Evolutionary conservation across 1,140 invertebrate genomes (phyloP).

Genomic region (Tetramorium alpestre): DNA sequence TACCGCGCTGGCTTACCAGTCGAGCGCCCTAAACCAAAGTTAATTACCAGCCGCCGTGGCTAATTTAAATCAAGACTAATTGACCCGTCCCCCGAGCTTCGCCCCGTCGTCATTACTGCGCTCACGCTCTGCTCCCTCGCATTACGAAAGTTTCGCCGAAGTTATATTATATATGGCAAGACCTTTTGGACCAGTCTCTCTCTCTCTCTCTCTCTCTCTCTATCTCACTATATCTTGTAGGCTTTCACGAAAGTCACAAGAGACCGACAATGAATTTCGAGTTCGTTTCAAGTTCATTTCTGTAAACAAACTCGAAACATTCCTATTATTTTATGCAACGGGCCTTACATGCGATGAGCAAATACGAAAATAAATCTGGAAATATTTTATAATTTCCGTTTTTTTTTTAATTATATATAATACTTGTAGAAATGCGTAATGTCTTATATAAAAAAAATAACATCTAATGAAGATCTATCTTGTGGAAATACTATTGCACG

Average conservation of each 20-base stretch:
- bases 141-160: slow-evolving; percentile 80
- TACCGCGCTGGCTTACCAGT: slow-evolving; percentile 69
- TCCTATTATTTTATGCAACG: neutral
- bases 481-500: neutral
- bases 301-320: neutral
- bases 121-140: slow-evolving; percentile 58
- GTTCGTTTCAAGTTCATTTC: neutral
- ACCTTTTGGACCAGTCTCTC: neutral
- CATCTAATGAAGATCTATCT: neutral
- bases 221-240: neutral
- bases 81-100: slow-evolving; percentile 71
- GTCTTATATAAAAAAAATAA: neutral
- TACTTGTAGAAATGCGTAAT: neutral
- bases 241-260: neutral
- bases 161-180: slow-evolving; percentile 70
- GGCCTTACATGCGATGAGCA: neutral
- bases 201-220: neutral
- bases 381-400: neutral
- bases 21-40: slow-evolving; percentile 76
- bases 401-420: neutral
- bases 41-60: slow-evolving; percentile 80
- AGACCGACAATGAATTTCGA: slow-evolving; percentile 17
- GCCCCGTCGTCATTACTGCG: slow-evolving; percentile 55
- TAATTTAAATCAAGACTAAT: slow-evolving; percentile 85
- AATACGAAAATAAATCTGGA: neutral